phyloP scores from a whole-genome alignment of 92 coral and sea anemone species.

The Diadumene lineata region DNA sequence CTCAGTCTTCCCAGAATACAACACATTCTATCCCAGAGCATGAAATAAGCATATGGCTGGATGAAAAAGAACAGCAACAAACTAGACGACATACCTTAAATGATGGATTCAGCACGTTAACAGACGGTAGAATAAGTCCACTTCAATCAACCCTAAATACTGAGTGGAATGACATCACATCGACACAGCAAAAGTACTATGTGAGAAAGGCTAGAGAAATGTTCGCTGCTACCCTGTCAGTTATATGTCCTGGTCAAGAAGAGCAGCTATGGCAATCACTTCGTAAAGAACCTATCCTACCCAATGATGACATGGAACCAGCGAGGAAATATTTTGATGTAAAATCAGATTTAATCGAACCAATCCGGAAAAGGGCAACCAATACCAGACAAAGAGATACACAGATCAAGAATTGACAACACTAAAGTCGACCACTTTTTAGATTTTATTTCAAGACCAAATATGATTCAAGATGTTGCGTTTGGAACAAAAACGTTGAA shows the following conservation, averaged over 20 bases:
- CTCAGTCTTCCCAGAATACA: slow-evolving; percentile 33
- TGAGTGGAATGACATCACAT: slow-evolving; percentile 52
- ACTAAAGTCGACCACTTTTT: slow-evolving; percentile 40
- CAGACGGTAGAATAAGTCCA: slow-evolving; percentile 48
- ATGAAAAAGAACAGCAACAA: slow-evolving; percentile 55
- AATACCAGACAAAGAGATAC: background rate
- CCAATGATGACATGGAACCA: background rate
- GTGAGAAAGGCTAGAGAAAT: slow-evolving; percentile 47
- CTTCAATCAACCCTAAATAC: slow-evolving; percentile 37
- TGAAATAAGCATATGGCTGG: slow-evolving; percentile 63
- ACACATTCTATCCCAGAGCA: slow-evolving; percentile 24
- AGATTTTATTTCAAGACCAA: slow-evolving; percentile 20
- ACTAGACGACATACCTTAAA: slow-evolving; percentile 39
- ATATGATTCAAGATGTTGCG: slow-evolving; percentile 26
- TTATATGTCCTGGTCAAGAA: slow-evolving; percentile 60
- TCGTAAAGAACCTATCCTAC: slow-evolving; percentile 11
- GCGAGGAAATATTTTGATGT: slow-evolving; percentile 33
- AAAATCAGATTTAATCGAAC: slow-evolving; percentile 16
- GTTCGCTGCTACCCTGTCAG: slow-evolving; percentile 41
- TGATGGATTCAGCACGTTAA: slow-evolving; percentile 31
- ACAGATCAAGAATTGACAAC: slow-evolving; percentile 15
- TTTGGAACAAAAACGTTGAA: slow-evolving; percentile 35
- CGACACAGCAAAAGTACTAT: slow-evolving; percentile 51
- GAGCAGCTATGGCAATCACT: slow-evolving; percentile 54
- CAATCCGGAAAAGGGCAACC: slow-evolving; percentile 18